Evolutionary conservation across 2,888 invertebrate species (phyloP).

Genomic region (Diaphora mendica): DNA sequence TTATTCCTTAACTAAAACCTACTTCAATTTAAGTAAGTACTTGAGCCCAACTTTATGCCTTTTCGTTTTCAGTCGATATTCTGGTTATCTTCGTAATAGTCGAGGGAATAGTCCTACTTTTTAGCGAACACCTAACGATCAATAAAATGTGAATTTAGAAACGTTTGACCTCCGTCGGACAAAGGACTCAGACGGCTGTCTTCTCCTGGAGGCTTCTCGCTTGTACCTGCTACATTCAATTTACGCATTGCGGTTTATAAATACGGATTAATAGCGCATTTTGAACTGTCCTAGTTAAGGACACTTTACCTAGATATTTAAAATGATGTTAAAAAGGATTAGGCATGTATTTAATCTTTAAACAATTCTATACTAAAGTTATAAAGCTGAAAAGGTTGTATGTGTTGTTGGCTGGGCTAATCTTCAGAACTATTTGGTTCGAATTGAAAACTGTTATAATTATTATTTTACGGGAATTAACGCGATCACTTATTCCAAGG

Average conservation of each 20-base stretch:
- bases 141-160: slow-evolving; percentile 3
- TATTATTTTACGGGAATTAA: too few relatives aligned
- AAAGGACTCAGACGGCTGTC: slow-evolving; percentile 5
- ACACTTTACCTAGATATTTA: neutral
- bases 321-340: too few relatives aligned
- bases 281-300: neutral
- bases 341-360: too few relatives aligned
- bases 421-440: too few relatives aligned
- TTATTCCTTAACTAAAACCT: neutral
- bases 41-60: neutral
- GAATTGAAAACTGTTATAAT: too few relatives aligned
- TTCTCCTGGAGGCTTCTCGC: neutral
- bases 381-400: too few relatives aligned
- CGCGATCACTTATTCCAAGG: too few relatives aligned
- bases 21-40: neutral
- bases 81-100: neutral
- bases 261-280: neutral
- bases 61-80: neutral
- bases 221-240: neutral
- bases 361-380: too few relatives aligned
- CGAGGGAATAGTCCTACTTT: neutral
- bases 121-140: slow-evolving; percentile 4
- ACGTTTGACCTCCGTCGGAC: slow-evolving; percentile 11
- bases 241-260: slow-evolving; percentile 12
- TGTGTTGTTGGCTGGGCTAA: too few relatives aligned